Base-by-base conservation (phyloP, 2,888 invertebrate genomes). In the Polydrusus cervinus region DNA sequence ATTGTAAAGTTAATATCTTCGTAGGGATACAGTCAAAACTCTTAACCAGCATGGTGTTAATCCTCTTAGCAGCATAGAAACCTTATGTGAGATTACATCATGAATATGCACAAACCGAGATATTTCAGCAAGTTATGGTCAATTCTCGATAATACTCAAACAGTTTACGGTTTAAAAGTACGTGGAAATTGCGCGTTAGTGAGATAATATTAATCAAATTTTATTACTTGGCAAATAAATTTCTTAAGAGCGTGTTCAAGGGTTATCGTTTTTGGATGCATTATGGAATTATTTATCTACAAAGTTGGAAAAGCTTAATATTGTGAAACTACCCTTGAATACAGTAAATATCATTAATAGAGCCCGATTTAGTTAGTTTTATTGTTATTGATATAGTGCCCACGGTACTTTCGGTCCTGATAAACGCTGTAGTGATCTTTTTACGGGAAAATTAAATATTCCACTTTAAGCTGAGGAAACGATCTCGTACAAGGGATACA, bases 21-120 rank as follows among this genome's bases (percentile, higher is more conserved):
- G n/a, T 53, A 53, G 53, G 30, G 53, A 20, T 53, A 53, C 30
- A 53, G 53, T 53, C 53, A 30, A 53, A 53, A 53, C 16, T 53
- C 53, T 53, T 25, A 53, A 53, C 20, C 30, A 53, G 53, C 30
- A 20, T 53, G 25, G 25, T 30, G 53, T 53, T 53, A 53, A 53
- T 53, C 53, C 53, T 53, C 53, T 53, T 53, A 53, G 30, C 13
- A 53, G 53, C 53, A 53, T n/a, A 53, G 13, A 53, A 47, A 53
- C 53, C 53, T 53, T 53, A 53, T 30, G 53, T 53, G 5, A 53
- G 53, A 53, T 53, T 53, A 25, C 53, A 30, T 53, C 53, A 53
- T 53, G 53, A 53, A 53, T 53, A 53, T 53, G 53, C 30, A 53
- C 8, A 11, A 20, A 53, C 30, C 25, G 30, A 53, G 53, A 30